Evolutionary conservation across 2,113 vertebrate genomes (phyloP).

Genomic region (Leptodactylus fuscus): DNA sequence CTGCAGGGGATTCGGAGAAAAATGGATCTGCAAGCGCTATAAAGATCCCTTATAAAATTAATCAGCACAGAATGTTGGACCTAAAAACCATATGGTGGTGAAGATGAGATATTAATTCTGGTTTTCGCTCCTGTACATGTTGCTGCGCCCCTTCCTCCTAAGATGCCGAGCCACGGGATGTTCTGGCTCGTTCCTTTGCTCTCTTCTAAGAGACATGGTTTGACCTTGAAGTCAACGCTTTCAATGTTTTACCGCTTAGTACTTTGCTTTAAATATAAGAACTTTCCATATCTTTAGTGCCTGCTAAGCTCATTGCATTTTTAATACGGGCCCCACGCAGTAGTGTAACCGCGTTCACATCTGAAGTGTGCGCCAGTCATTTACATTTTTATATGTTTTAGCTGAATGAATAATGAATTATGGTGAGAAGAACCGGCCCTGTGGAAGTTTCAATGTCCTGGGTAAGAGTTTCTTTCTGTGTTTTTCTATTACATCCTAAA

Average conservation of each 20-base stretch:
- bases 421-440: not conserved
- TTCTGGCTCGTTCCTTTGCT: not conserved
- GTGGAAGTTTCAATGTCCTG: constrained; percentile 17
- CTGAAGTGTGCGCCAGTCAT: constrained; percentile 28
- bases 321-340: constrained; percentile 4
- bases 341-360: not conserved
- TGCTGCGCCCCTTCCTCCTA: not conserved
- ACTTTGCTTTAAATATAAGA: constrained; percentile 24
- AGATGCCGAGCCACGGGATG: not conserved
- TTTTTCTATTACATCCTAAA: not conserved
- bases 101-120: too few species aligned
- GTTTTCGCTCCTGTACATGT: not conserved
- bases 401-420: constrained; percentile 52
- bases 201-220: not conserved
- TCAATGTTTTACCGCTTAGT: constrained; percentile 12
- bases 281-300: constrained; percentile 37
- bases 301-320: constrained; percentile 38
- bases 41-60: too few species aligned
- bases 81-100: not conserved
- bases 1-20: too few species aligned
- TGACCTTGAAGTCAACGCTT: constrained; percentile 32
- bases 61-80: too few species aligned
- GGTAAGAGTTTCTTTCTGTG: constrained; percentile 1
- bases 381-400: constrained; percentile 54
- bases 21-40: too few species aligned